Base-by-base conservation (phyloP, 2,113 vertebrate genomes). In the Athene cunicularia region DNA sequence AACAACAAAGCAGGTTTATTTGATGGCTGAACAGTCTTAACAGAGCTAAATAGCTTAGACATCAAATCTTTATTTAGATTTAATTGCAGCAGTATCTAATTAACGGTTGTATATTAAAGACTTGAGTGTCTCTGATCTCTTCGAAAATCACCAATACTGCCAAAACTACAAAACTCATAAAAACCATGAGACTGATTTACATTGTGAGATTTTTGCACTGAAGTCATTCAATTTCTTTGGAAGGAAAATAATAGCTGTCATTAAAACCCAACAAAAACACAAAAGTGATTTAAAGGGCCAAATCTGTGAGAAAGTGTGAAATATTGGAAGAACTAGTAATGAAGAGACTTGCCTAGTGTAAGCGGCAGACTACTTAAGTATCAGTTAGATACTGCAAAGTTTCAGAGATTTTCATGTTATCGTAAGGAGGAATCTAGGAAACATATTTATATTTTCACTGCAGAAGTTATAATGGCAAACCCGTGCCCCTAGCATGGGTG, bases 61-160 rank as follows among this genome's bases (percentile, higher is more conserved):
- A 90, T 85, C 77, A 96, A 93, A 83, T 80, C 93, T 93, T 94
- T 80, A 88, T 93, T 94, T 93, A 92, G 72, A 84, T 89, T 94
- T 91, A 84, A 87, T 93, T 94, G 76, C 86, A 81, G 68, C 26
- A 91, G 72, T 73, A 95, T 81, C 67, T 94, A 92, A 96, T 95
- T 90, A 96, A 80, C 43, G 55, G 88, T 59, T 76, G 37, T 88
- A 55, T 95, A 90, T 88, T 82, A 92, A 83, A 88, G 59, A 88
- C 55, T 86, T 37, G 53, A 59, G 81, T 74, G 47, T 39, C 88
- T 95, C 88, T 93, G 90, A 86, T 96, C 75, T 83, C 41, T 80
- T 74, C 0, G 1, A 90, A 86, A 84, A 62, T 71, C 68, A 84
- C 60, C 63, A 70, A 52, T 92, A 63, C 37, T 84, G 79, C 88